Evolutionary conservation across 2,888 invertebrate genomes (phyloP), one percentile per base, ranked within the genome.

Genomic region (Ctena decussata): DNA sequence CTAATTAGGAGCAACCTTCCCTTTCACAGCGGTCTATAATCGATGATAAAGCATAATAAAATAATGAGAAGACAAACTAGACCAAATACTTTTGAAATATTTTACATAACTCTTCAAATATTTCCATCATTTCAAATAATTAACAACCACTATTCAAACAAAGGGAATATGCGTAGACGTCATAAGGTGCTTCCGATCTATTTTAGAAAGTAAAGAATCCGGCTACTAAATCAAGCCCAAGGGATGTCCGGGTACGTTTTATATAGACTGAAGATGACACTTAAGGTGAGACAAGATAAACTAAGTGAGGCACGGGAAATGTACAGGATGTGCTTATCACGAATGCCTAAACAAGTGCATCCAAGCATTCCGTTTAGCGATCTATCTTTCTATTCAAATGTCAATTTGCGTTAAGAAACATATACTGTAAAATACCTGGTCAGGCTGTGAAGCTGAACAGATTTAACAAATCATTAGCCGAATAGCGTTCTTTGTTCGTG

Each of bases 251-350:
- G 32, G 65, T 65, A 12, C 24, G 35, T 65, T 8, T 21, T 32
- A 65, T 35, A 65, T 65, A 65, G 65, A 35, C 65, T 35, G 35
- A 65, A 65, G 65, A 65, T 65, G 35, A 35, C 35, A 65, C 65
- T 65, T 65, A 35, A 65, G 30, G 65, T 65, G 32, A 46, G 46
- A 46, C 11, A 46, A 46, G 46, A 21, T 46, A 46, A 46, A 46
- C 12, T 46, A n/a, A 21, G 21, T 15, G 46, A n/a, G n/a, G n/a
- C n/a, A n/a, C n/a, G n/a, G n/a, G n/a, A n/a, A n/a, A n/a, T n/a
- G n/a, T n/a, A n/a, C n/a, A n/a, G n/a, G n/a, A n/a, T n/a, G n/a
- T n/a, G n/a, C n/a, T n/a, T n/a, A n/a, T n/a, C n/a, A n/a, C n/a
- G n/a, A n/a, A n/a, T n/a, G n/a, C n/a, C n/a, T n/a, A n/a, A n/a